Base-by-base conservation (phyloP, 2,888 invertebrate genomes). In the Melanargia galathea region DNA sequence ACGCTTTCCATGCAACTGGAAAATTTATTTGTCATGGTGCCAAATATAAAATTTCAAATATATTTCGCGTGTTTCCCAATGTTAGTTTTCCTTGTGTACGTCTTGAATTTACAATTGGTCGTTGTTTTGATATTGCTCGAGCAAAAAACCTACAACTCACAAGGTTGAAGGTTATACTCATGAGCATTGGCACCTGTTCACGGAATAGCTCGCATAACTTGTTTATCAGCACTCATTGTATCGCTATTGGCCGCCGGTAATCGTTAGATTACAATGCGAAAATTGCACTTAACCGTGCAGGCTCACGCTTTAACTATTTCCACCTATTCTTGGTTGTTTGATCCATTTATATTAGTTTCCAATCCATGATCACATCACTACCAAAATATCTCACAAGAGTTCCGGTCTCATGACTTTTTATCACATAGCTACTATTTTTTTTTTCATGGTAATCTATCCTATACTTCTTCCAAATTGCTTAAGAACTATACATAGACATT, bases 161-260 rank as follows among this genome's bases (percentile, higher is more conserved):
- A 26, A 57, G 30, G 33, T 49, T 63, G 58, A 61, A 64, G 61
- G 61, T 45, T 54, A 51, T 35, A 40, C 52, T 24, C 58, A 62
- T 22, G 38, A 38, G 40, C 40, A 30, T 56, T 43, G 45, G 24
- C 45, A 51, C 35, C 54, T 45, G 45, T 56, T 60, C 30, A 22
- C 60, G 49, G 35, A 48, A 45, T 63, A 54, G 55, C 24, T 65
- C 60, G 55, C 54, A 62, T 60, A 56, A 65, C 63, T 65, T 52
- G 63, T 60, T 65, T 59, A 52, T 51, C 46, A 40, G 40, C 40
- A 49, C 24, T 49, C 26, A 13, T 20, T 52, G 38, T 43, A 43
- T 55, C 16, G 43, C 24, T 26, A 55, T 54, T 54, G 54, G 35
- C 22, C 20, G 20, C 13, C 4, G 38, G 55, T 55, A 38, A 54